phyloP scores from a whole-genome alignment of 2,797 vertebrate genomes.

The Acipenser transmontanus region DNA sequence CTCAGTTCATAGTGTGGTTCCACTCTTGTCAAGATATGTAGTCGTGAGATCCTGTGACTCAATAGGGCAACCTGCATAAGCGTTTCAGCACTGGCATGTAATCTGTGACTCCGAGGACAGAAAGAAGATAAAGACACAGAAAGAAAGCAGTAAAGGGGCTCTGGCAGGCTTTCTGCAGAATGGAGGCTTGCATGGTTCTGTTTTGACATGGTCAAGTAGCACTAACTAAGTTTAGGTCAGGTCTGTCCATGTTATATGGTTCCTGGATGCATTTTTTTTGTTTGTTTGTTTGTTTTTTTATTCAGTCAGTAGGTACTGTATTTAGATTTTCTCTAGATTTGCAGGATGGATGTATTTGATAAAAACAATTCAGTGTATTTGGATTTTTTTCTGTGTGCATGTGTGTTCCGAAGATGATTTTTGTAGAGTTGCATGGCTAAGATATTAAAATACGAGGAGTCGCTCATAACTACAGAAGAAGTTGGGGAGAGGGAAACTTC shows the following conservation, averaged over 20 bases:
- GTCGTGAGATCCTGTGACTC: too few species aligned
- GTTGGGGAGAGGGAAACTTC: not conserved
- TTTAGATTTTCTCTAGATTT: slow-evolving; percentile 4
- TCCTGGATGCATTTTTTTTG: slow-evolving; percentile 12
- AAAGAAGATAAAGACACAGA: not conserved
- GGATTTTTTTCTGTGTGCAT: not conserved
- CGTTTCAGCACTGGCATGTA: too few species aligned
- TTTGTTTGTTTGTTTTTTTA: slow-evolving; percentile 9
- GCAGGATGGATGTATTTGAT: not conserved
- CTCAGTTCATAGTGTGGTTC: too few species aligned
- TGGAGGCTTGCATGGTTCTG: not conserved
- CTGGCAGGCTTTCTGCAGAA: not conserved
- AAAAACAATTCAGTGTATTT: not conserved
- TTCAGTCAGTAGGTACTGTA: not conserved
- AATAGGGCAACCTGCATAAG: too few species aligned
- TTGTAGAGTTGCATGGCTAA: not conserved
- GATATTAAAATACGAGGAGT: not conserved
- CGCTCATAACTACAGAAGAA: not conserved
- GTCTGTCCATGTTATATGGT: slow-evolving; percentile 14
- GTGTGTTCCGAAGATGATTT: not conserved
- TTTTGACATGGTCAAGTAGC: not conserved
- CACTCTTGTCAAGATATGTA: too few species aligned
- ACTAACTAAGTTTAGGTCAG: slow-evolving; percentile 10
- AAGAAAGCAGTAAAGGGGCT: not conserved
- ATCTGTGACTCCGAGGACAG: not conserved